phyloP scores from a whole-genome alignment of 2,797 vertebrate species.

The Atherinosoma microstoma region DNA sequence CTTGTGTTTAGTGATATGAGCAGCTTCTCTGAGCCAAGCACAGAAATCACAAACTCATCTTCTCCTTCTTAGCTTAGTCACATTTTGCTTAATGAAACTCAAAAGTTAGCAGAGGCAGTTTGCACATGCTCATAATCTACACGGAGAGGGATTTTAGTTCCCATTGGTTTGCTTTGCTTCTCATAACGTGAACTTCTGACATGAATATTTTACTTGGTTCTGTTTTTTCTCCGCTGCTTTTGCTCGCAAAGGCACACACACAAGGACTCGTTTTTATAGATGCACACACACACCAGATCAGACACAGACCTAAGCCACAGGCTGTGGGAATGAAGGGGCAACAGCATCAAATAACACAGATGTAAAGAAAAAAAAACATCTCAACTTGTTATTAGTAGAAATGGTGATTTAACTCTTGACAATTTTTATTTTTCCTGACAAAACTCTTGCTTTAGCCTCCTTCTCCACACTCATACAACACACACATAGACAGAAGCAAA shows the following conservation, averaged over 20 bases:
- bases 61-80: constrained; percentile 1
- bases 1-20: background rate
- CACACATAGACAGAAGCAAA: constrained; percentile 11
- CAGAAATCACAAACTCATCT: background rate
- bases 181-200: constrained; percentile 58
- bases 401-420: constrained; percentile 25
- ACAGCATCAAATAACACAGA: background rate
- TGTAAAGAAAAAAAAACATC: constrained; percentile 4
- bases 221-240: background rate
- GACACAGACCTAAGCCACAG: constrained; percentile 5
- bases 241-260: constrained; percentile 2
- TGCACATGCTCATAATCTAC: constrained; percentile 37
- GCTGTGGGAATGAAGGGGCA: constrained; percentile 5
- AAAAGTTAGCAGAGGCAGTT: constrained; percentile 15
- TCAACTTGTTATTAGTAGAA: constrained; percentile 12
- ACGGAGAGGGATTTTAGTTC: constrained; percentile 17
- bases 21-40: background rate
- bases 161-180: constrained; percentile 50
- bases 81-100: constrained; percentile 25
- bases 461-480: constrained; percentile 15
- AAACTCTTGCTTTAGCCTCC: constrained; percentile 6
- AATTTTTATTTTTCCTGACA: constrained; percentile 31
- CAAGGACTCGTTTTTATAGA: constrained; percentile 3
- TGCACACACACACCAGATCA: constrained; percentile 15
- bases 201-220: constrained; percentile 24